These are phyloP conservation scores for Microtus oregoni DNA, from an alignment of 2,113 vertebrate genomes.

Conservation along the genomic window DNA sequence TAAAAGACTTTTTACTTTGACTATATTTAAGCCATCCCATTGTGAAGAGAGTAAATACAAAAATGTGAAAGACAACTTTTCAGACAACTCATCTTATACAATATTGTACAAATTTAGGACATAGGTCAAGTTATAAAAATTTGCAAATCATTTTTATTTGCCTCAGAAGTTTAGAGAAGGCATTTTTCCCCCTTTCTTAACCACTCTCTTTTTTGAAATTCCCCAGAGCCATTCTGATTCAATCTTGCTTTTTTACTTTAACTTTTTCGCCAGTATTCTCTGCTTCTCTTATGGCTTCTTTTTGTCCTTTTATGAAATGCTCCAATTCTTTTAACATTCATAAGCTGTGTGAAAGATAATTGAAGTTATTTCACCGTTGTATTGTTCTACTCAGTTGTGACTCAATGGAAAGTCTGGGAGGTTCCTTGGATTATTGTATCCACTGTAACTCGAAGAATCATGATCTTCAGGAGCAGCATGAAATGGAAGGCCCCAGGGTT, in stretches of 20 bases:
- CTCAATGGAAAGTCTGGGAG: neutral
- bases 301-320: neutral
- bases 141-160: neutral
- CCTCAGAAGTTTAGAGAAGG: neutral
- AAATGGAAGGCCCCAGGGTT: neutral
- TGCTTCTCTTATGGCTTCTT: neutral
- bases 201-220: neutral
- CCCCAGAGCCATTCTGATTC: neutral
- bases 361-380: neutral
- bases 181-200: neutral
- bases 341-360: neutral
- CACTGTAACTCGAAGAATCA: neutral
- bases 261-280: neutral
- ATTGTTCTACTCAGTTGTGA: too few species aligned
- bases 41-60: neutral
- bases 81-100: neutral
- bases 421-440: neutral
- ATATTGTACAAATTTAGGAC: too few species aligned
- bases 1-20: neutral
- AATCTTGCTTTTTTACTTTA: neutral
- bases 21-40: neutral
- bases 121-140: neutral
- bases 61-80: neutral
- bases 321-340: neutral
- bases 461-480: neutral